A percentile compares a stretch with the other conserved stretches of the same genome.
Evolutionary conservation across 2,888 invertebrate genomes (phyloP).

Genomic region (Apantesis nais): DNA sequence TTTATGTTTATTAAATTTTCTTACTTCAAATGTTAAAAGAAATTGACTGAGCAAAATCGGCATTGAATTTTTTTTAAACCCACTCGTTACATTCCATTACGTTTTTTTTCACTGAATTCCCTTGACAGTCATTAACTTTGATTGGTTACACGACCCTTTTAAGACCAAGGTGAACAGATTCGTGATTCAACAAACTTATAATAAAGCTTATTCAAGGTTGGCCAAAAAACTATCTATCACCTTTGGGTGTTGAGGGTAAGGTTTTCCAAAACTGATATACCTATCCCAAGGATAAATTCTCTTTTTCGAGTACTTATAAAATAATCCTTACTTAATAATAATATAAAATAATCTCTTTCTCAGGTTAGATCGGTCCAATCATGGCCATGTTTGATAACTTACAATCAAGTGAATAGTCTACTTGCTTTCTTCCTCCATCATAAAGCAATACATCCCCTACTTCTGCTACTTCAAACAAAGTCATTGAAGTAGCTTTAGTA

Average conservation of each 20-base stretch:
- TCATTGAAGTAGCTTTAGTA: not conserved
- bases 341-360: not conserved
- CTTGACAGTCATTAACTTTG: not conserved
- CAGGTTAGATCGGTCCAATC: not conserved
- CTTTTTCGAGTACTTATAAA: no score
- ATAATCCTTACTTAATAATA: no score
- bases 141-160: not conserved
- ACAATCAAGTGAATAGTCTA: not conserved
- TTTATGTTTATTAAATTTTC: not conserved
- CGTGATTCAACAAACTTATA: not conserved
- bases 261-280: not conserved
- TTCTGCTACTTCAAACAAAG: not conserved
- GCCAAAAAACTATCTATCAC: not conserved
- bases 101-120: not conserved
- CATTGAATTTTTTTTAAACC: not conserved
- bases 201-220: not conserved
- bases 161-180: not conserved
- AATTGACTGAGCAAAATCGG: not conserved
- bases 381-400: not conserved
- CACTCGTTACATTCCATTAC: no score
- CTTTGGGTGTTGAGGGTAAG: not conserved
- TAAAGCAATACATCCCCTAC: not conserved
- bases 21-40: not conserved
- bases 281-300: not conserved
- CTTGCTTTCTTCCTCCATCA: not conserved